Conservation (phyloP, 2,888 invertebrate species). For the Hyppa rectilinea region DNA sequence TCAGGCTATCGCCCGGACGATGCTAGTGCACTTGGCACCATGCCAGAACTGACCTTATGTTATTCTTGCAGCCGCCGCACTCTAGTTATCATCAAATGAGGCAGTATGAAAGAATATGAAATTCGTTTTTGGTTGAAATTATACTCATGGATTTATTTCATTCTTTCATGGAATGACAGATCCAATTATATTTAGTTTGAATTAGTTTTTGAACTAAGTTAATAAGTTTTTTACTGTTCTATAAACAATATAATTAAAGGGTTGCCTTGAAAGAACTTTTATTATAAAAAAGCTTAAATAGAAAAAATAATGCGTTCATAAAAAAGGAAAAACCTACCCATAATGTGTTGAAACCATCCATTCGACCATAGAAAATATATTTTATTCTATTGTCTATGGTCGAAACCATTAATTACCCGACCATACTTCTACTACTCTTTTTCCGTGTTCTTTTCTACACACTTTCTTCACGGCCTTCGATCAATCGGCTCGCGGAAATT, state of each 20-base stretch:
- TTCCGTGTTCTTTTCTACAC: background rate
- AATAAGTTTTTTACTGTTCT: background rate
- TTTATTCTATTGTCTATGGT: too few relatives aligned
- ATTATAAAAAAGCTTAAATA: background rate
- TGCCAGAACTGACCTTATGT: conserved; percentile 44
- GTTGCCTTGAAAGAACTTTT: background rate
- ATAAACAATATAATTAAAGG: too few relatives aligned
- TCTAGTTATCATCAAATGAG: conserved; percentile 29
- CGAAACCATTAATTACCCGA: conserved; percentile 1
- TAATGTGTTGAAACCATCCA: conserved; percentile 1
- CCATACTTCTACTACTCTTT: background rate
- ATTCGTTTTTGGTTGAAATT: conserved; percentile 10
- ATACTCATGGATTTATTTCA: too few relatives aligned
- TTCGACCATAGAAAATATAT: too few relatives aligned
- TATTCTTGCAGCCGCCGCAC: conserved; percentile 37
- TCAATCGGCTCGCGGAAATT: background rate
- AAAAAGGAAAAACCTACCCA: background rate
- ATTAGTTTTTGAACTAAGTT: conserved; percentile 2
- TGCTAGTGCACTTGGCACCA: conserved; percentile 48
- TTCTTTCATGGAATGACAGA: background rate
- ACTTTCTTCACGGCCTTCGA: background rate
- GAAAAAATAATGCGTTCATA: background rate
- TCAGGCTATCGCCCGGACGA: conserved; percentile 34
- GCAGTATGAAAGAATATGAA: conserved; percentile 20
- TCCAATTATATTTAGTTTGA: background rate